A percentile compares a stretch with the other conserved stretches of the same genome.
phyloP scores from a whole-genome alignment of 2,888 invertebrate genomes.

The Danaus chrysippus region DNA sequence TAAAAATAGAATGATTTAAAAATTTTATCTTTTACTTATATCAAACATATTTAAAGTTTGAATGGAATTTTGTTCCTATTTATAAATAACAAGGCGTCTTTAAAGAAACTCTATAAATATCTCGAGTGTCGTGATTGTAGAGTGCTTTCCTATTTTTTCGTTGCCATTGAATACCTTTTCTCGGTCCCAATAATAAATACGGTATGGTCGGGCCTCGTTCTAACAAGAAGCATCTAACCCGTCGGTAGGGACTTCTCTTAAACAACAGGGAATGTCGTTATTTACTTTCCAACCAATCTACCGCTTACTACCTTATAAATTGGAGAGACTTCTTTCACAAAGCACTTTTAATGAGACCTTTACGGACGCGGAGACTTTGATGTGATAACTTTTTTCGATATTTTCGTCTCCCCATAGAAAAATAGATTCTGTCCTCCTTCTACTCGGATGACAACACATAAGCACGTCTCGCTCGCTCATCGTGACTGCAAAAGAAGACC shows the following conservation, averaged over 20 bases:
- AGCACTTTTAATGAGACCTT: slow-evolving; percentile 77
- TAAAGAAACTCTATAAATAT: slow-evolving; percentile 16
- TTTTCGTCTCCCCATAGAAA: slow-evolving; percentile 65
- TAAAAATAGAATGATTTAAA: too few relatives aligned
- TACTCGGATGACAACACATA: slow-evolving; percentile 36
- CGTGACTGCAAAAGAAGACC: slow-evolving; percentile 62
- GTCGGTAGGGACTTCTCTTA: slow-evolving; percentile 44
- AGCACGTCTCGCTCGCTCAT: slow-evolving; percentile 47
- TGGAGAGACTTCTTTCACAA: slow-evolving; percentile 70
- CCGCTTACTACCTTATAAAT: slow-evolving; percentile 68
- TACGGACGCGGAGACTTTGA: slow-evolving; percentile 67
- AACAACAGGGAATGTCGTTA: slow-evolving; percentile 62
- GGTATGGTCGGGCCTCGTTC: slow-evolving; percentile 23
- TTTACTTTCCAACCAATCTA: slow-evolving; percentile 66
- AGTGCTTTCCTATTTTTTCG: slow-evolving; percentile 19
- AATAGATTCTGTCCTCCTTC: slow-evolving; percentile 54
- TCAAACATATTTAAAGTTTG: too few relatives aligned
- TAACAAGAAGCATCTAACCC: slow-evolving; percentile 35
- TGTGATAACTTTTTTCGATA: slow-evolving; percentile 76
- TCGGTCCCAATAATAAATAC: slow-evolving; percentile 25
- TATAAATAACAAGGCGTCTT: slow-evolving; percentile 9
- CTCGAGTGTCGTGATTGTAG: slow-evolving; percentile 14
- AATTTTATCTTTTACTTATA: too few relatives aligned
- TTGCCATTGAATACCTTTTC: slow-evolving; percentile 20
- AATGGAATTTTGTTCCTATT: neutral